These are phyloP conservation scores for Chaetops frenatus DNA, from an alignment of 2,113 vertebrate genomes.

Conservation along the genomic window DNA sequence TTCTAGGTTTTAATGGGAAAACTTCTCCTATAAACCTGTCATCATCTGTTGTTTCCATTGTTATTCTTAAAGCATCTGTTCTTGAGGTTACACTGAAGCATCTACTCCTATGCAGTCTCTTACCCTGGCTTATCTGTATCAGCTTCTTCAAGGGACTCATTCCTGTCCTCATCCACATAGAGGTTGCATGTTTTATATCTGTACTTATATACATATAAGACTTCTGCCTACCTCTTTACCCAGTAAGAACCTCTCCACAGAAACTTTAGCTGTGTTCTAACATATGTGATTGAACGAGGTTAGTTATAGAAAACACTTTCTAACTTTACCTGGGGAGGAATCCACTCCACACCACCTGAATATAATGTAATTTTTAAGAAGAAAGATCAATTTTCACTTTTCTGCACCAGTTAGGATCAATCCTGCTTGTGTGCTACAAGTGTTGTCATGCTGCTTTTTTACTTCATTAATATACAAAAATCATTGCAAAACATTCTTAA, in stretches of 20 bases:
- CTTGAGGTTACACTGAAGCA: background rate
- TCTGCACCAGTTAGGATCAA: background rate
- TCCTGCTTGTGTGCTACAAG: background rate
- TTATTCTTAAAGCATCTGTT: background rate
- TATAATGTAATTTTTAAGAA: background rate
- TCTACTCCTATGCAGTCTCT: background rate
- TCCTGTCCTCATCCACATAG: background rate
- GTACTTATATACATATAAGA: background rate
- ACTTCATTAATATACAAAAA: background rate
- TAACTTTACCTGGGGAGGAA: background rate
- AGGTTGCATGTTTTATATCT: background rate
- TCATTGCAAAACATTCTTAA: background rate
- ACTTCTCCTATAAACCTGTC: background rate
- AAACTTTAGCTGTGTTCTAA: background rate
- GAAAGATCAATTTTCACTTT: background rate
- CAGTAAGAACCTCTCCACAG: background rate
- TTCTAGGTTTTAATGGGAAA: background rate
- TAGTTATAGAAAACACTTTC: background rate
- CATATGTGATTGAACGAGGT: background rate
- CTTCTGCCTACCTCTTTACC: background rate
- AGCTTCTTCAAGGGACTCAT: background rate
- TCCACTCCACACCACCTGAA: background rate
- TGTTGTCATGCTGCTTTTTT: background rate
- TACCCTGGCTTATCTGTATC: background rate
- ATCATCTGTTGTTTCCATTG: background rate